These are phyloP conservation scores for Theocolax elegans DNA, from an alignment of 1,140 invertebrate species.

Conservation along the genomic window DNA sequence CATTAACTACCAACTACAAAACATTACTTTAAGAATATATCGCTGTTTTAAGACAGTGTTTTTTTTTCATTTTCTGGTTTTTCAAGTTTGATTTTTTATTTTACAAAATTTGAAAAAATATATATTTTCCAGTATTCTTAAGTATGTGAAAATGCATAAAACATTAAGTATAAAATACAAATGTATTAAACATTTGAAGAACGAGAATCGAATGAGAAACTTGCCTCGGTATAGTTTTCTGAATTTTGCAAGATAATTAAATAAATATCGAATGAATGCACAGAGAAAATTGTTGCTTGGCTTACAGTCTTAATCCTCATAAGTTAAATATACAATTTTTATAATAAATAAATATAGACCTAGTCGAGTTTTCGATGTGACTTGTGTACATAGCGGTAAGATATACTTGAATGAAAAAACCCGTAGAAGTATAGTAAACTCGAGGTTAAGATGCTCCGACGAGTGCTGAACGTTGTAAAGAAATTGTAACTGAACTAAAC, in stretches of 20 bases:
- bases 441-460: too few relatives aligned
- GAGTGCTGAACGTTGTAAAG: too few relatives aligned
- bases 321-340: conserved; percentile 42
- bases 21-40: conserved; percentile 29
- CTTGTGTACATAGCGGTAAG: too few relatives aligned
- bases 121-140: conserved; percentile 17
- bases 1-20: conserved; percentile 35
- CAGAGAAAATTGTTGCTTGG: conserved; percentile 46
- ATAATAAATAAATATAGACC: conserved; percentile 1
- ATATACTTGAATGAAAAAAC: too few relatives aligned
- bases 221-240: conserved; percentile 19
- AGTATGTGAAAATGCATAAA: not conserved
- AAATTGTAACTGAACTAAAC: too few relatives aligned
- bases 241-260: conserved; percentile 24
- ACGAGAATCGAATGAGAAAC: not conserved
- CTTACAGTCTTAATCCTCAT: conserved; percentile 46
- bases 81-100: conserved; percentile 28
- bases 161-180: too few relatives aligned
- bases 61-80: conserved; percentile 10
- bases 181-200: not conserved
- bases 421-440: too few relatives aligned
- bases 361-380: not conserved
- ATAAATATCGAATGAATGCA: conserved; percentile 42
- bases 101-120: conserved; percentile 45
- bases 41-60: conserved; percentile 12